Conservation (phyloP, 1,140 invertebrate species). For the Cephus cinctus region DNA sequence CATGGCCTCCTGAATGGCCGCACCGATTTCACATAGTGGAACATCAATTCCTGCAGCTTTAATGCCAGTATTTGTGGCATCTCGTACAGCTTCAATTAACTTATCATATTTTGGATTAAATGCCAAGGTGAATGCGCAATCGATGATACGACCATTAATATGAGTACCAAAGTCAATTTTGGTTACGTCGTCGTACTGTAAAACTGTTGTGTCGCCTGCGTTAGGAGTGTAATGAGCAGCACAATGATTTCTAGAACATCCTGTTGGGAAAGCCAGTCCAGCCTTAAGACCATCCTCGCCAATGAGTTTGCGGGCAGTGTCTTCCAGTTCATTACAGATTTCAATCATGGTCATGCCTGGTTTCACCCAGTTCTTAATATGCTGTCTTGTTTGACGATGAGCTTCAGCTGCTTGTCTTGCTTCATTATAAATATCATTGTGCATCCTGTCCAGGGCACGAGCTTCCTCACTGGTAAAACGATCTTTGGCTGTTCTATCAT, state of each 20-base stretch:
- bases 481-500: conserved; percentile 84
- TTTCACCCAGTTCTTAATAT: conserved; percentile 69
- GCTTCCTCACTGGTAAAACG: conserved; percentile 91
- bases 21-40: conserved; percentile 94
- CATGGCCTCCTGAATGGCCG: conserved; percentile 99
- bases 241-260: conserved; percentile 97
- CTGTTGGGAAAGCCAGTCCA: conserved; percentile 97
- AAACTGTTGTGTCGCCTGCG: conserved; percentile 92
- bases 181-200: conserved; percentile 96
- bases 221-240: conserved; percentile 99
- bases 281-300: conserved; percentile 94
- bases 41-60: conserved; percentile 95
- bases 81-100: conserved; percentile 92
- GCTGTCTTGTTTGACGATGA: conserved; percentile 78
- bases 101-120: conserved; percentile 98
- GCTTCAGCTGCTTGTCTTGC: conserved; percentile 95
- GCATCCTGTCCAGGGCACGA: conserved; percentile 74
- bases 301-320: conserved; percentile 87
- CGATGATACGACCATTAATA: conserved; percentile 97
- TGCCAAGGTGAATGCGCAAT: conserved; percentile 97
- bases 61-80: conserved; percentile 98
- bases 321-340: conserved; percentile 96
- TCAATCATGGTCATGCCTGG: conserved; percentile 99
- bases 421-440: conserved; percentile 92
- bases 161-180: conserved; percentile 99